Evolutionary conservation across 2,888 invertebrate genomes (phyloP).

Genomic region (Syrphus vitripennis): DNA sequence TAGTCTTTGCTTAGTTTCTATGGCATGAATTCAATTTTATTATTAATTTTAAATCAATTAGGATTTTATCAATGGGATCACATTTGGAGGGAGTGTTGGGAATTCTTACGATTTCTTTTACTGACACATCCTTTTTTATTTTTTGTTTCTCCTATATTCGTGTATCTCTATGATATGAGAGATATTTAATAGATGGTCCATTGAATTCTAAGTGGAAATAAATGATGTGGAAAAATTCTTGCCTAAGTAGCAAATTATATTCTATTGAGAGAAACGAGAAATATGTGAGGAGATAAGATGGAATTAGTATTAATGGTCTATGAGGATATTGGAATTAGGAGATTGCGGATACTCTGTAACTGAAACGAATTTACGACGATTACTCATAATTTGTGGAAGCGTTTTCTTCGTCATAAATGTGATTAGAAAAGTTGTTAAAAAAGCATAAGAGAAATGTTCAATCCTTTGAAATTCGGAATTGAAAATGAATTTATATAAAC

Average conservation of each 20-base stretch:
- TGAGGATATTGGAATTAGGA: conserved; percentile 33
- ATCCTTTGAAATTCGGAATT: too few species aligned
- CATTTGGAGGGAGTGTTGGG: neutral
- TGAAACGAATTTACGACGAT: conserved; percentile 37
- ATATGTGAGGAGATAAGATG: conserved; percentile 30
- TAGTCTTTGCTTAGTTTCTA: neutral
- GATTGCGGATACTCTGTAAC: conserved; percentile 15
- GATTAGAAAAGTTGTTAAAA: too few species aligned
- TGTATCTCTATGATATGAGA: neutral
- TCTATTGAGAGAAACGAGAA: neutral
- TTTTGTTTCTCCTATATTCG: neutral
- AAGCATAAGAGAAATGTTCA: too few species aligned
- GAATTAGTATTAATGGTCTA: conserved; percentile 59
- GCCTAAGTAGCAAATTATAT: conserved; percentile 53
- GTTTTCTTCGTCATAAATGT: too few species aligned
- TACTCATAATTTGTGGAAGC: conserved; percentile 19
- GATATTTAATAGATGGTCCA: conserved; percentile 39
- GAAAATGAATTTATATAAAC: too few species aligned
- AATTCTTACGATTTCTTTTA: neutral
- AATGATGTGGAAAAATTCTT: conserved; percentile 56
- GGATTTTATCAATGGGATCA: neutral
- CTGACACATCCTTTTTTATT: neutral
- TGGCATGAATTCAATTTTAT: neutral
- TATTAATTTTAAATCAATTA: neutral
- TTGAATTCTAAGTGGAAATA: conserved; percentile 54